phyloP scores from a whole-genome alignment of 2,888 invertebrate species.

The Volucella inanis region DNA sequence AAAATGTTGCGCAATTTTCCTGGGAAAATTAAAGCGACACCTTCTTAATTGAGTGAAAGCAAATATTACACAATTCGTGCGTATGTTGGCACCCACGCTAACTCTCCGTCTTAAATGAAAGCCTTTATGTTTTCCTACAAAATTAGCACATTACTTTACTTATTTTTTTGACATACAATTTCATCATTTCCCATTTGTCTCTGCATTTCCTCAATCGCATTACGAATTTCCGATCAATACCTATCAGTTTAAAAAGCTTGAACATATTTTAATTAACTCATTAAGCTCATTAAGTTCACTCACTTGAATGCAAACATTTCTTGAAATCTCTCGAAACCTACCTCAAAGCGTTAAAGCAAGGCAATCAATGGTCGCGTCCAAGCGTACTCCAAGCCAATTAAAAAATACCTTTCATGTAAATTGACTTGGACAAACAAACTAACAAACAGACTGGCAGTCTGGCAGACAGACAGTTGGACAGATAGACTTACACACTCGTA shows the following conservation, averaged over 20 bases:
- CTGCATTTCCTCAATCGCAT: neutral
- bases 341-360: conserved; percentile 5
- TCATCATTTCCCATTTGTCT: neutral
- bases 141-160: too few relatives aligned
- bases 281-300: conserved; percentile 36
- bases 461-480: neutral
- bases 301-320: conserved; percentile 28
- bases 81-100: too few relatives aligned
- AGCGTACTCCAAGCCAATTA: conserved; percentile 63
- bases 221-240: neutral
- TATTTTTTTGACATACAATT: neutral
- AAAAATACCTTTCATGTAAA: conserved; percentile 70
- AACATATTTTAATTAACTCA: conserved; percentile 19
- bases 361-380: conserved; percentile 38
- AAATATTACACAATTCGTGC: too few relatives aligned
- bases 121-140: too few relatives aligned
- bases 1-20: too few relatives aligned
- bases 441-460: too few relatives aligned
- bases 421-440: conserved; percentile 36
- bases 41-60: too few relatives aligned
- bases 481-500: conserved; percentile 26
- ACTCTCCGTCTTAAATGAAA: too few relatives aligned
- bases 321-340: neutral
- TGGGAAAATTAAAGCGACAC: too few relatives aligned
- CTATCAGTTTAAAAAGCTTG: neutral